Conservation (phyloP, 2,888 invertebrate genomes). For the Agrochola lota region DNA sequence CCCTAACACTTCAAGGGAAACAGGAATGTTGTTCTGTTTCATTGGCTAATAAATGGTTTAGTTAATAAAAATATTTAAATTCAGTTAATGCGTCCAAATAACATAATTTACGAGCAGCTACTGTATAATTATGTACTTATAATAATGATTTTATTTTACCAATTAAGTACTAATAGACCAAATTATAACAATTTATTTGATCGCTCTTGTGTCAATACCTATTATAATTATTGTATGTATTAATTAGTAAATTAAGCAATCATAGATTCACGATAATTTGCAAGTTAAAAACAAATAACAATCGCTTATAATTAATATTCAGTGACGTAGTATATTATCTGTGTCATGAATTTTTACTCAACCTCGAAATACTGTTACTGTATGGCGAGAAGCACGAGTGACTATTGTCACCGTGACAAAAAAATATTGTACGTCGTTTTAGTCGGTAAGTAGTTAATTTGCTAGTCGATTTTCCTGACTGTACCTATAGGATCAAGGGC, state of each 20-base stretch:
- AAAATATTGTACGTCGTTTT: no score
- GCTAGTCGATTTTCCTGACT: no score
- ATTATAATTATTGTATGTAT: constrained; percentile 15
- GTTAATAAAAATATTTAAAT: constrained; percentile 1
- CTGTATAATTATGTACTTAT: constrained; percentile 32
- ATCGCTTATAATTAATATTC: constrained; percentile 11
- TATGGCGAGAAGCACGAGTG: no score
- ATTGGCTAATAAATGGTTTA: background rate
- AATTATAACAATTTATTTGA: constrained; percentile 16
- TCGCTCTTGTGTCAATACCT: constrained; percentile 27
- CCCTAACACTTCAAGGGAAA: background rate
- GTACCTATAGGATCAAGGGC: no score
- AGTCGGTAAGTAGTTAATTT: no score
- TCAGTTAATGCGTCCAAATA: background rate
- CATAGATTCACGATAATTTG: constrained; percentile 25
- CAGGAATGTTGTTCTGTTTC: background rate
- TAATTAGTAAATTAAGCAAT: constrained; percentile 37
- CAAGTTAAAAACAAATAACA: constrained; percentile 4
- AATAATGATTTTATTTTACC: constrained; percentile 24
- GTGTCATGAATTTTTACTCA: background rate
- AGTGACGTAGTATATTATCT: background rate
- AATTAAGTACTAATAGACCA: constrained; percentile 23
- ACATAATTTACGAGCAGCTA: constrained; percentile 18
- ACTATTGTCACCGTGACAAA: no score
- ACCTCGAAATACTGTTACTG: background rate